Evolutionary conservation across 2,797 vertebrate genomes (phyloP).

Genomic region (Spinus olivaceus): DNA sequence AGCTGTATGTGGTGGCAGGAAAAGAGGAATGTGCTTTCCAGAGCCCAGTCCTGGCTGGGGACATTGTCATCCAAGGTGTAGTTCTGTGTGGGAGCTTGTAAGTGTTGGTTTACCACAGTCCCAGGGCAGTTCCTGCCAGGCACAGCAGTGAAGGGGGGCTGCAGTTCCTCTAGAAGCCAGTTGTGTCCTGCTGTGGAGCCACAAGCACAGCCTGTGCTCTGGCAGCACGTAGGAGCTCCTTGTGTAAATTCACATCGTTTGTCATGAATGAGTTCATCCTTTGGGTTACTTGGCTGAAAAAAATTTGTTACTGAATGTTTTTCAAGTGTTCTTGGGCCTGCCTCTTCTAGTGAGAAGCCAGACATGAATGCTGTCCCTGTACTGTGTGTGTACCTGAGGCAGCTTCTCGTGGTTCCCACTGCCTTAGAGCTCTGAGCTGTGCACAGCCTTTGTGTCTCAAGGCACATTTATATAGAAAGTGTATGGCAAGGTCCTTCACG

Average conservation of each 20-base stretch:
- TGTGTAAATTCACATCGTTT: fast-evolving
- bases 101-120: neutral
- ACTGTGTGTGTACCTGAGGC: neutral
- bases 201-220: neutral
- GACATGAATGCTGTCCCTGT: neutral
- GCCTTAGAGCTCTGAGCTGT: neutral
- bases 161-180: neutral
- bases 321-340: neutral
- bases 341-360: neutral
- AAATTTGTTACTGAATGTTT: neutral
- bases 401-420: neutral
- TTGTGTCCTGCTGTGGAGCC: neutral
- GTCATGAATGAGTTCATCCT: fast-evolving
- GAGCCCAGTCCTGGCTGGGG: neutral
- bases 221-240: neutral
- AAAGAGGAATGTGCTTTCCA: neutral
- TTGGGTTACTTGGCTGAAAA: neutral
- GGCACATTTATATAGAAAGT: neutral
- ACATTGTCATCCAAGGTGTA: fast-evolving
- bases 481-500: neutral
- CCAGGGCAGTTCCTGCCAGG: neutral
- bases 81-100: neutral
- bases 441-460: neutral
- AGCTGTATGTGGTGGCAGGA: neutral
- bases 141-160: neutral